Evolutionary conservation across 1,140 invertebrate species (phyloP).

Genomic region (Bursaphelenchus mucronatus): DNA sequence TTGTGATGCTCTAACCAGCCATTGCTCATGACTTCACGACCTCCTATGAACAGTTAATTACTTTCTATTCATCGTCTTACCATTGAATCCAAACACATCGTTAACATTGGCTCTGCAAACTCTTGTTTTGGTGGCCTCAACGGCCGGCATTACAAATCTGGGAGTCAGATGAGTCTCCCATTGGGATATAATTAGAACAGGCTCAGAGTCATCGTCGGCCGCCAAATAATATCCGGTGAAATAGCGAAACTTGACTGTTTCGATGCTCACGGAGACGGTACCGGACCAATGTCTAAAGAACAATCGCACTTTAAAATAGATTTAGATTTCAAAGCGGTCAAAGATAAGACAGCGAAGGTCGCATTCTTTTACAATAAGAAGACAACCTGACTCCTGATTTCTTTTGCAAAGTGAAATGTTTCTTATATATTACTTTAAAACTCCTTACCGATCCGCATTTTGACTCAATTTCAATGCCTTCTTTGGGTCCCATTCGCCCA

Average conservation of each 20-base stretch:
- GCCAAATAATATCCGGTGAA: conserved; percentile 58
- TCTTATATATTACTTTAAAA: conserved; percentile 8
- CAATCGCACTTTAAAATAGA: conserved; percentile 15
- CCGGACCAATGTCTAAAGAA: conserved; percentile 40
- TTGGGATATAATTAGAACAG: conserved; percentile 47
- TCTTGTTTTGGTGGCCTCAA: conserved; percentile 45
- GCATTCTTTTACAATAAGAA: background rate
- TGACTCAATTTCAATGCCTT: conserved; percentile 31
- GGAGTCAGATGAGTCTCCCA: conserved; percentile 58
- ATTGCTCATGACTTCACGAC: conserved; percentile 48
- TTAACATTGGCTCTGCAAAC: conserved; percentile 53
- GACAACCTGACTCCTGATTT: background rate
- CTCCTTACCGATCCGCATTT: conserved; percentile 38
- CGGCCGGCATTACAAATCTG: conserved; percentile 44
- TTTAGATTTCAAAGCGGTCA: background rate
- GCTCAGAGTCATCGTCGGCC: conserved; percentile 33
- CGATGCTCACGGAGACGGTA: conserved; percentile 29
- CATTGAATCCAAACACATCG: conserved; percentile 59
- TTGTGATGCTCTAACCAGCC: conserved; percentile 55
- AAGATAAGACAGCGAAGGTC: conserved; percentile 1
- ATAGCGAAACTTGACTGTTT: conserved; percentile 57
- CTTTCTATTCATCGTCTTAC: conserved; percentile 25
- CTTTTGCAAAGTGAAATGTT: conserved; percentile 7
- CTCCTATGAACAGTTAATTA: conserved; percentile 38
- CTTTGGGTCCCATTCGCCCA: conserved; percentile 42